A percentile compares a stretch with the other conserved stretches of the same genome.
Conservation (phyloP, 2,113 vertebrate species). For the Leiothrix lutea region DNA sequence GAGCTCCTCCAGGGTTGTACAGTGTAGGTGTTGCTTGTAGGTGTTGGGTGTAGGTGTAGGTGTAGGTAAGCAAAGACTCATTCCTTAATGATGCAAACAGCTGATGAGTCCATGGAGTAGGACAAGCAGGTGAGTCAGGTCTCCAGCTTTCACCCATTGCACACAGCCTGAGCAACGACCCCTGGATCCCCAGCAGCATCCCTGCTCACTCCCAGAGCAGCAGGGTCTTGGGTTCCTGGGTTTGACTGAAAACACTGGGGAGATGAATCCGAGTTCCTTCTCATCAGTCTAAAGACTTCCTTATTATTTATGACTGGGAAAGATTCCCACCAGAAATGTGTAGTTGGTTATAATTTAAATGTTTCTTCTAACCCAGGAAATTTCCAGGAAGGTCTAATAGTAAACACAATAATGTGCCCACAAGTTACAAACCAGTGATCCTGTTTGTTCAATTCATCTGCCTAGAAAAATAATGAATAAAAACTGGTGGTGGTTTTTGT, state of each 20-base stretch:
- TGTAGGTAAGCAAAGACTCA: background rate
- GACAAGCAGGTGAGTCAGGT: fast-evolving
- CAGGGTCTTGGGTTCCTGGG: background rate
- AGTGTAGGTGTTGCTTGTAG: background rate
- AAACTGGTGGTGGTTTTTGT: background rate
- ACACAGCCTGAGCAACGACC: fast-evolving
- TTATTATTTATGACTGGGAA: constrained; percentile 3
- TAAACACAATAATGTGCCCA: background rate
- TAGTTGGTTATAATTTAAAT: background rate
- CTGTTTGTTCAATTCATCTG: constrained; percentile 23
- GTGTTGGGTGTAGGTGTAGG: background rate
- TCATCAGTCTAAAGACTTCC: background rate
- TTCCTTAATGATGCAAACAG: background rate
- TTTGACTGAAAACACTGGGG: background rate
- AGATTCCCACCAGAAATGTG: background rate
- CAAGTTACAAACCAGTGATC: background rate
- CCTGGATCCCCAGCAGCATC: fast-evolving
- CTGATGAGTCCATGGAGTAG: background rate
- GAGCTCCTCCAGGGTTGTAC: background rate
- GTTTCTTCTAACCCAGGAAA: background rate
- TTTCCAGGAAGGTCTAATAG: constrained; percentile 26
- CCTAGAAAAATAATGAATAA: constrained; percentile 18
- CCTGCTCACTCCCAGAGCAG: background rate
- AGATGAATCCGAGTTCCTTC: background rate
- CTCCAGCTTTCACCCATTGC: background rate